Evolutionary conservation across 2,888 invertebrate species (phyloP).

Genomic region (Hoplodrina blanda): DNA sequence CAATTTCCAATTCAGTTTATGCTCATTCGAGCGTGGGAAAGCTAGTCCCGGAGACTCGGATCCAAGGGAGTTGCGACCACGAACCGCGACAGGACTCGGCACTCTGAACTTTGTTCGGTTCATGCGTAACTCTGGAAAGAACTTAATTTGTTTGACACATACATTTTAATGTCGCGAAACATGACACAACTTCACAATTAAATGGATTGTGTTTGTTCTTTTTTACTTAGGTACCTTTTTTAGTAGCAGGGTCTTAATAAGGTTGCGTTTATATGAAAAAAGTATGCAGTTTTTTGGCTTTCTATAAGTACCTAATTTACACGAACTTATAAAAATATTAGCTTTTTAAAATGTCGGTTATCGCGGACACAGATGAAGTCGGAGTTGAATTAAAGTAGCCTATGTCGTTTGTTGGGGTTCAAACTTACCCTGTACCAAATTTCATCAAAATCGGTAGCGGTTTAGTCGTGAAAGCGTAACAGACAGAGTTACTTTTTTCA

Average conservation of each 20-base stretch:
- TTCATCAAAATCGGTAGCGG: too few species aligned
- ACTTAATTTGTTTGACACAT: slow-evolving; percentile 74
- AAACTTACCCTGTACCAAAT: too few species aligned
- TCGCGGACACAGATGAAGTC: too few species aligned
- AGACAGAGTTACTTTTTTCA: too few species aligned
- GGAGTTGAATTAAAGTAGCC: too few species aligned
- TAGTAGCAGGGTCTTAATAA: not conserved
- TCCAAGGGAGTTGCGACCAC: slow-evolving; percentile 73
- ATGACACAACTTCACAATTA: slow-evolving; percentile 60
- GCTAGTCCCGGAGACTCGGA: slow-evolving; percentile 59
- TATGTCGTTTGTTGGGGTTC: too few species aligned
- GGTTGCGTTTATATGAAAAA: slow-evolving; percentile 15
- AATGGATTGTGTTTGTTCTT: slow-evolving; percentile 33
- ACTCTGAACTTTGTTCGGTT: slow-evolving; percentile 80
- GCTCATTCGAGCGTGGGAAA: slow-evolving; percentile 42
- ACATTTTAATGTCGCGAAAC: slow-evolving; percentile 55
- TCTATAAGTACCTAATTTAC: too few species aligned
- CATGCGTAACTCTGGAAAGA: slow-evolving; percentile 70
- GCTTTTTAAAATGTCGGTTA: too few species aligned
- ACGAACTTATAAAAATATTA: too few species aligned
- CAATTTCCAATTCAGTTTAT: slow-evolving; percentile 45
- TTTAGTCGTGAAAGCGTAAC: too few species aligned
- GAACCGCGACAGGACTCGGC: slow-evolving; percentile 81
- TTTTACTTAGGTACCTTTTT: slow-evolving; percentile 1
- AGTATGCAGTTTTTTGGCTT: not conserved